Base-by-base conservation (phyloP, 2,888 invertebrate genomes). In the Cylloceria caligata region DNA sequence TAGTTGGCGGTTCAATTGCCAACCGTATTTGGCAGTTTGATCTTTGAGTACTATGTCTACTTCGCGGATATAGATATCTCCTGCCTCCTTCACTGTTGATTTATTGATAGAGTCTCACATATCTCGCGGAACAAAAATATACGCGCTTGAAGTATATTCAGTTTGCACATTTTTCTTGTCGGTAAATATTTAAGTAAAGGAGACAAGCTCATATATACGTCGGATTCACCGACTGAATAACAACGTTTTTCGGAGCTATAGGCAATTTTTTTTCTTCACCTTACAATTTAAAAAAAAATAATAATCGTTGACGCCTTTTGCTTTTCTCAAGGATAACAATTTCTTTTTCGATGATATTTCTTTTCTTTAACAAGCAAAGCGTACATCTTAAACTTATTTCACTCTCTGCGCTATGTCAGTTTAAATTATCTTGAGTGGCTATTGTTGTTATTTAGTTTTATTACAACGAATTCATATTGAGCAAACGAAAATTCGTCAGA, bases 21-120 rank as follows among this genome's bases (percentile, higher is more conserved):
- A 65, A 13, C 45, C 65, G 47, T 65, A 47, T 65, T 65, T 65
- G 47, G 65, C n/a, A 27, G 62, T 64, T 34, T 60, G 34, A 42
- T 42, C 39, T 24, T 24, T 19, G 16, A 27, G 34, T 1, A 30
- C 30, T 9, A 5, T n/a, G 7, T 11, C 0, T 1, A 55, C 34
- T 13, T 0, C n/a, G 16, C 2, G 3, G 34, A 60, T 60, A 60
- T 9, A 60, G 60, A 62, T 62, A 39, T 62, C 19, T 16, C 13
- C 9, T 1, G 36, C 6, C 36, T 34, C 19, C 11, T 36, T 7
- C 36, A 19, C 21, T 64, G 64, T 64, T 24, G 64, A 64, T 42
- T 39, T 42, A 42, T 64, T 9, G 64, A 64, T 64, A 62, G 19
- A 9, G n/a, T 27, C 39, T 7, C 34, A 34, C 4, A 60, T 39